Conservation (phyloP, 2,888 invertebrate species). For the Acanthosepion pharaonis region DNA sequence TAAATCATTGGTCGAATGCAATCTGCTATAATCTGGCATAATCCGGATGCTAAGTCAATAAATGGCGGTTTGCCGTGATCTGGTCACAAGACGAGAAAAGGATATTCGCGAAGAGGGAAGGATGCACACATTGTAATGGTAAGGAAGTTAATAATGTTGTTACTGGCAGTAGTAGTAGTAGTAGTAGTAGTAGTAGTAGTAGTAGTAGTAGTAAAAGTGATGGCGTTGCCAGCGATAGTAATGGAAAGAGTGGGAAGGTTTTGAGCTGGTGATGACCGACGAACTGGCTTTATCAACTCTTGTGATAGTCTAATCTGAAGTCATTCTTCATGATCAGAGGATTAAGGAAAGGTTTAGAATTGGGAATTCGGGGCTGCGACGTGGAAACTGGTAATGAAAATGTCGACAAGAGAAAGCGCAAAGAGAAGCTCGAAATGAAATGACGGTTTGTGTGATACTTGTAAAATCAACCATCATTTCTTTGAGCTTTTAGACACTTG, state of each 20-base stretch:
- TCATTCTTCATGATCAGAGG: not conserved
- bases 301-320: not conserved
- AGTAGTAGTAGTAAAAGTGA: not conserved
- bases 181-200: too few relatives aligned
- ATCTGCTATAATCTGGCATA: not conserved
- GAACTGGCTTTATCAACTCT: not conserved
- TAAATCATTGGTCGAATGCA: slow-evolving; percentile 18
- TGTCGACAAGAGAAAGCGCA: not conserved
- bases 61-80: not conserved
- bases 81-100: not conserved
- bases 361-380: not conserved
- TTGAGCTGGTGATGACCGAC: not conserved
- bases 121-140: not conserved
- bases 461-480: too few relatives aligned
- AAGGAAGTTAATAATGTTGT: not conserved
- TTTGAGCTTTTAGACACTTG: not conserved
- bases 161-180: too few relatives aligned
- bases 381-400: not conserved
- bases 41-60: not conserved
- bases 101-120: not conserved
- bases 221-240: not conserved
- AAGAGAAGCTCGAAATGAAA: not conserved
- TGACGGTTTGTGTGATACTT: too few relatives aligned
- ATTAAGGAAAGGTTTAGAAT: not conserved
- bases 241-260: not conserved